phyloP scores from a whole-genome alignment of 2,888 invertebrate species.

The Chrysolina americana region DNA sequence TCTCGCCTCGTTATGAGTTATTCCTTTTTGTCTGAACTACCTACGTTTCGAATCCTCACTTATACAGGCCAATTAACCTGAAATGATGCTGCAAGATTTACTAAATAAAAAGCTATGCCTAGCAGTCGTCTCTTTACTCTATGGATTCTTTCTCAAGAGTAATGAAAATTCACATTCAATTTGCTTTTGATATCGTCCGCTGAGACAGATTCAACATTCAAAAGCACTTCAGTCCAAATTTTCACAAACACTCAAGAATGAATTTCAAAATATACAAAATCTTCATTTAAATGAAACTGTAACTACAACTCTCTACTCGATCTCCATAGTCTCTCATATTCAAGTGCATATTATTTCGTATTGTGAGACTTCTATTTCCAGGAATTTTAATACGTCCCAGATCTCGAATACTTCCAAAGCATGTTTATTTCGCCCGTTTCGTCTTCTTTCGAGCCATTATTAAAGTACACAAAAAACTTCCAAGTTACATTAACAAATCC shows the following conservation, averaged over 20 bases:
- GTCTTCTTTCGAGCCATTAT: conserved; percentile 33
- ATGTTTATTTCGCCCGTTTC: conserved; percentile 11
- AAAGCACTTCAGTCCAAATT: background rate
- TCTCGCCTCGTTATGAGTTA: too few species aligned
- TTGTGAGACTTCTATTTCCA: background rate
- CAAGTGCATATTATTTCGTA: background rate
- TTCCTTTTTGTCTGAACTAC: too few species aligned
- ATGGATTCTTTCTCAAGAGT: too few species aligned
- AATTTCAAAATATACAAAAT: conserved; percentile 10
- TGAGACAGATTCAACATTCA: too few species aligned
- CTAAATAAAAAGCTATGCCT: too few species aligned
- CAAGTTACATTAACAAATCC: conserved; percentile 31
- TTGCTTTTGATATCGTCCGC: too few species aligned
- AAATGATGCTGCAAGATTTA: too few species aligned
- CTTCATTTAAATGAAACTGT: background rate
- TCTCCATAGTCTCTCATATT: background rate
- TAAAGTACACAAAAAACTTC: conserved; percentile 39
- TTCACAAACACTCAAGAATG: background rate
- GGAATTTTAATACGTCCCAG: conserved; percentile 7
- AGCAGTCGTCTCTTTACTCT: too few species aligned
- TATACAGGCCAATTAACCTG: too few species aligned
- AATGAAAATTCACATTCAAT: too few species aligned
- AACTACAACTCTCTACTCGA: background rate
- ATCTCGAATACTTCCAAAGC: background rate
- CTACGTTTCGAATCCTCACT: too few species aligned